These are phyloP conservation scores for Myiopsitta monachus DNA, from an alignment of 2,113 vertebrate species.

Conservation along the genomic window DNA sequence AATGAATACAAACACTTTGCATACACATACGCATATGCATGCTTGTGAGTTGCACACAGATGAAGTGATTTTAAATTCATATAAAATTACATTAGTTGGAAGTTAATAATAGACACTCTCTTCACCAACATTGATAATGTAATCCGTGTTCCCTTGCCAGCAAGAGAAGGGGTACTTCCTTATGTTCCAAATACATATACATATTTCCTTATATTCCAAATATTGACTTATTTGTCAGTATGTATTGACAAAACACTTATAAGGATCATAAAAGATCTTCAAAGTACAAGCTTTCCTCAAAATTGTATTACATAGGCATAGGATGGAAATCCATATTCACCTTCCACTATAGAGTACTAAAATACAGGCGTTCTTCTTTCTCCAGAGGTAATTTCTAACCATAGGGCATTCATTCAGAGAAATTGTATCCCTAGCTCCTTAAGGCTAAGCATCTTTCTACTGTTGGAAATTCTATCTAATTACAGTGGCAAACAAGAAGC, in stretches of 20 bases:
- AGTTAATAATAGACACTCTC: background rate
- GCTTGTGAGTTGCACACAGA: background rate
- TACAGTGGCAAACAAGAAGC: conserved; percentile 44
- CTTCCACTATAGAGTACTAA: conserved; percentile 3
- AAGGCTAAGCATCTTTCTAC: conserved; percentile 55
- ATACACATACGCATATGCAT: background rate
- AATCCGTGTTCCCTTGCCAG: background rate
- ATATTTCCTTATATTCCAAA: background rate
- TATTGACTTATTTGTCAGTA: background rate
- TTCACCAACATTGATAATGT: background rate
- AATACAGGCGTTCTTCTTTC: background rate
- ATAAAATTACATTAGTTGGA: background rate
- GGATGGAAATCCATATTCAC: background rate
- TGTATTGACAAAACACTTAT: background rate
- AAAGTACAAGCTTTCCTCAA: background rate
- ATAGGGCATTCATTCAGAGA: conserved; percentile 53
- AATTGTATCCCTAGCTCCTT: conserved; percentile 47
- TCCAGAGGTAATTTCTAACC: conserved; percentile 39
- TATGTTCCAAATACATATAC: background rate
- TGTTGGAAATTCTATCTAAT: conserved; percentile 48
- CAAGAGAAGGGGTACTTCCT: background rate
- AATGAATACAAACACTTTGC: background rate
- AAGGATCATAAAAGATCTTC: background rate
- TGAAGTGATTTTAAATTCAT: background rate
- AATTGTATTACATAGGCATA: background rate